Evolutionary conservation across 2,888 invertebrate species (phyloP), one percentile per base, ranked within the genome.

Genomic region (Polyommatus iphigenia): DNA sequence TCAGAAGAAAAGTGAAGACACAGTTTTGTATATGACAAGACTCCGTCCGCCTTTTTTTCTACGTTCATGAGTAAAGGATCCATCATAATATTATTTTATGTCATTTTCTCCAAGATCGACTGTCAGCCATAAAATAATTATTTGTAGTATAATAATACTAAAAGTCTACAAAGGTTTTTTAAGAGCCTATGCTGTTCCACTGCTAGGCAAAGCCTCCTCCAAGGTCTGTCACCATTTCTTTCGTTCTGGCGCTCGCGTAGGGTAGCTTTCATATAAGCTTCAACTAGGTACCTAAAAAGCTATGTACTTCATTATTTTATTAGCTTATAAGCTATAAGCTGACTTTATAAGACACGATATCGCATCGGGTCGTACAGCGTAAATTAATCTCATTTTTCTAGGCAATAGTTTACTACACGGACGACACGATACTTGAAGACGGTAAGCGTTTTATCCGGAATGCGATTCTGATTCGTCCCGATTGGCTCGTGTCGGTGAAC

Each of bases 321-420:
- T n/a, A n/a, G 29, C 29, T 29, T 29, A 32, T 50, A 50, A 50
- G 15, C 50, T 71, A 71, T n/a, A 59, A 59, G 15, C 46, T 46
- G 46, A 46, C 46, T 46, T 46, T 46, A 46, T 46, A 46, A 46
- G 13, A 46, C 46, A 46, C 10, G 46, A 46, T 36, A 36, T 6
- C 36, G 36, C 36, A 36, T 46, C 46, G 0, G 13, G 13, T 46
- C 46, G 10, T 10, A 46, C 10, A 46, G 46, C 46, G 46, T 76
- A 29, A 71, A 78, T 79, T 77, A 78, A 79, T 80, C 79, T 78
- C 62, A 77, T 20, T 79, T 75, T 82, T 82, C 8, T 82, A 94
- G 93, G 93, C 90, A n/a, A 89, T 90, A 79, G 79, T 93, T 73
- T 94, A 90, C 84, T 93, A 92, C 80, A 84, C 89, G 6, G 92